phyloP scores from a whole-genome alignment of 1,140 invertebrate genomes.

The Eulimnadia texana region DNA sequence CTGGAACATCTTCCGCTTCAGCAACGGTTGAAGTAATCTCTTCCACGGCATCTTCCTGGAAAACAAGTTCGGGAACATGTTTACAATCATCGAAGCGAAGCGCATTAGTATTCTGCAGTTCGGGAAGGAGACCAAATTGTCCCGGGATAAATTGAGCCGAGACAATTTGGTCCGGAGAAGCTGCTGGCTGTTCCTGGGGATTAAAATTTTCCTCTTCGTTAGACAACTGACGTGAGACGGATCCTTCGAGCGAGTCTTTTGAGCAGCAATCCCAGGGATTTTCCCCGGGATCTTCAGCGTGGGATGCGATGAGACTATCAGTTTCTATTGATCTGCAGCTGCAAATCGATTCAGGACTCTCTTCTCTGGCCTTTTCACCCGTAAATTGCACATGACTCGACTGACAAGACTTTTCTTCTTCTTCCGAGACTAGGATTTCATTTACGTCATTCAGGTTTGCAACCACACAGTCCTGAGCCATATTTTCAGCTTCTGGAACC shows the following conservation, averaged over 20 bases:
- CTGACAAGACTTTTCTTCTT: neutral
- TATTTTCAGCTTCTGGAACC: too few relatives aligned
- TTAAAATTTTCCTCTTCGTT: neutral
- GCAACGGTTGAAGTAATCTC: neutral
- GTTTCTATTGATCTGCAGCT: neutral
- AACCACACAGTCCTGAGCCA: too few relatives aligned
- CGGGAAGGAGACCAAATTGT: too few relatives aligned
- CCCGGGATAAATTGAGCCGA: too few relatives aligned
- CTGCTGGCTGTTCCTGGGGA: neutral
- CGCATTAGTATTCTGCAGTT: too few relatives aligned
- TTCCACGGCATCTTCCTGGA: neutral
- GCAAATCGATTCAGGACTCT: neutral
- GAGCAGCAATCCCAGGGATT: neutral
- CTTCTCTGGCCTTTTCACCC: neutral
- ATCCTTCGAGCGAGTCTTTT: neutral
- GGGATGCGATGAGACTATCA: neutral
- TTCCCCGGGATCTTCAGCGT: too few relatives aligned
- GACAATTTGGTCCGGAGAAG: too few relatives aligned
- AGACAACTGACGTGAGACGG: neutral
- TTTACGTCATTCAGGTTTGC: neutral
- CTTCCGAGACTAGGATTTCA: neutral
- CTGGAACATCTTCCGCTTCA: neutral
- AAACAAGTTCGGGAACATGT: constrained; percentile 5
- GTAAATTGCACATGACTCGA: neutral
- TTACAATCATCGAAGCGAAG: too few relatives aligned